Evolutionary conservation across 1,140 invertebrate species (phyloP).

Genomic region (Achroia grisella): DNA sequence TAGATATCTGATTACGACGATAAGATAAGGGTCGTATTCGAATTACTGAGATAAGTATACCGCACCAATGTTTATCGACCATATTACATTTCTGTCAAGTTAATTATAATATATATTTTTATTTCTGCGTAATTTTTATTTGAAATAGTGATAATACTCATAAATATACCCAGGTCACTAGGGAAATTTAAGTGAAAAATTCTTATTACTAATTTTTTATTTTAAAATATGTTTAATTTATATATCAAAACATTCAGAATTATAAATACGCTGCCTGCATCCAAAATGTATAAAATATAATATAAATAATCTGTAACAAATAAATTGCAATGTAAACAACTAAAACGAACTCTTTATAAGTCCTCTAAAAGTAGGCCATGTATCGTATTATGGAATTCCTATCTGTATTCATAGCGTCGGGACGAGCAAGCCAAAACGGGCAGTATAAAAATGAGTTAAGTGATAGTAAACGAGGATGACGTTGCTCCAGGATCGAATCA

Average conservation of each 20-base stretch:
- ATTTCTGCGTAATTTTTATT: too few relatives aligned
- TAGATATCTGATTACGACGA: too few relatives aligned
- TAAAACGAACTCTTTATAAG: slow-evolving; percentile 17
- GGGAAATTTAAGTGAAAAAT: too few relatives aligned
- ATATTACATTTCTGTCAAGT: too few relatives aligned
- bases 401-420: slow-evolving; percentile 50
- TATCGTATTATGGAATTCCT: slow-evolving; percentile 41
- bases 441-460: slow-evolving; percentile 56
- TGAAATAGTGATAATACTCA: too few relatives aligned
- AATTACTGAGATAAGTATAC: too few relatives aligned
- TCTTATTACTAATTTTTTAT: too few relatives aligned
- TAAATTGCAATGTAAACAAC: slow-evolving; percentile 22
- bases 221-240: too few relatives aligned
- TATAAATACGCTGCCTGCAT: not conserved
- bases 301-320: not conserved
- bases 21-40: too few relatives aligned
- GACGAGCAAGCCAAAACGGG: slow-evolving; percentile 43
- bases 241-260: too few relatives aligned
- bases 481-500: slow-evolving; percentile 22
- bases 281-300: not conserved
- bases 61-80: not conserved
- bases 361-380: slow-evolving; percentile 35
- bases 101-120: too few relatives aligned
- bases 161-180: too few relatives aligned
- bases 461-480: slow-evolving; percentile 45